Conservation (phyloP, 2,888 invertebrate genomes). For the Drosophila rubida region DNA sequence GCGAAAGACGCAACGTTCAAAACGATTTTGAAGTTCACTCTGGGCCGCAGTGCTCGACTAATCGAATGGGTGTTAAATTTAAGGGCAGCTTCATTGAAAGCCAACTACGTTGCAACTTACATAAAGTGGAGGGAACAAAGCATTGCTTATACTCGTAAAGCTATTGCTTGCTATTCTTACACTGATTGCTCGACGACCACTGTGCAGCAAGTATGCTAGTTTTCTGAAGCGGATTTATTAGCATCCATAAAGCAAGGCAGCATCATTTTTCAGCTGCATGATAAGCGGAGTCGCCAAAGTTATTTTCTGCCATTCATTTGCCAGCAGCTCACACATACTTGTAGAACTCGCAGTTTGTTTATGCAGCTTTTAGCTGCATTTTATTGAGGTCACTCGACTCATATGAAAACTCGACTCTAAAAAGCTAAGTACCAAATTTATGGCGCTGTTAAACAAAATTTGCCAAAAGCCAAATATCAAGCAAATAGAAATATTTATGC, state of each 20-base stretch:
- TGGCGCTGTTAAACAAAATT: no score
- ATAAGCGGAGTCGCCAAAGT: neutral
- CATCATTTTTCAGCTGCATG: neutral
- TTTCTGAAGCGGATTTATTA: neutral
- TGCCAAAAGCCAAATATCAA: neutral
- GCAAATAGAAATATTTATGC: neutral
- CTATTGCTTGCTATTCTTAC: neutral
- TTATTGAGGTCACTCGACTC: neutral
- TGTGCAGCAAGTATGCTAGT: neutral
- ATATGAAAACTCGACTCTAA: neutral
- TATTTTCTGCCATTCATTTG: neutral
- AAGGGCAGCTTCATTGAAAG: neutral
- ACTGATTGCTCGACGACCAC: neutral
- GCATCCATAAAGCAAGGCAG: neutral
- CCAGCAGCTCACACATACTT: no score
- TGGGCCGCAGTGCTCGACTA: slow-evolving; percentile 20
- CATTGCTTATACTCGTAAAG: neutral
- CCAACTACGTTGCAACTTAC: neutral
- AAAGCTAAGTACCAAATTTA: neutral
- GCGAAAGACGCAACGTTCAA: slow-evolving; percentile 51
- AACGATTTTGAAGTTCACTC: slow-evolving; percentile 53
- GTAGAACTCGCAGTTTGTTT: no score
- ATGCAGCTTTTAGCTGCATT: slow-evolving; percentile 1
- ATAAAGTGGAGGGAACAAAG: slow-evolving; percentile 1
- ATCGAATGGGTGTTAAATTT: slow-evolving; percentile 33